Evolutionary conservation across 1,140 invertebrate species (phyloP).

Genomic region (Cydia pomonella): DNA sequence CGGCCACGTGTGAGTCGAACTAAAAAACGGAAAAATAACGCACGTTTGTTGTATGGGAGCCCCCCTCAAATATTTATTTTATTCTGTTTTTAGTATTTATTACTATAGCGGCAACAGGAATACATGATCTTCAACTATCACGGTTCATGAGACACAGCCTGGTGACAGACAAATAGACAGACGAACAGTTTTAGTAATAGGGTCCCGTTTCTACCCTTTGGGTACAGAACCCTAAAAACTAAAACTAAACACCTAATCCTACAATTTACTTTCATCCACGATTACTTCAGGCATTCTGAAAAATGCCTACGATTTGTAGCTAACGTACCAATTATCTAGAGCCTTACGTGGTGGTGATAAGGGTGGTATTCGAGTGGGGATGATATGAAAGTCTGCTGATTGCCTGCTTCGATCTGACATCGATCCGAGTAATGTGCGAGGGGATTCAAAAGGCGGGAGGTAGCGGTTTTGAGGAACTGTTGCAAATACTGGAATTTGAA

Average conservation of each 20-base stretch:
- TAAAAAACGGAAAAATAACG: too few species aligned
- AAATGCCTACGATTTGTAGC: conserved; percentile 26
- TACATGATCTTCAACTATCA: too few species aligned
- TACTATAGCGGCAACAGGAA: too few species aligned
- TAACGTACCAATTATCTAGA: neutral
- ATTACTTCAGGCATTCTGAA: neutral
- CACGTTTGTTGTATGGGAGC: too few species aligned
- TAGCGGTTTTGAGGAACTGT: conserved; percentile 32
- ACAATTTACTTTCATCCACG: conserved; percentile 17
- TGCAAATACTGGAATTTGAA: neutral
- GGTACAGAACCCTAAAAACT: too few species aligned
- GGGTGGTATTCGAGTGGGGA: conserved; percentile 41
- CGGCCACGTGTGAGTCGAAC: too few species aligned
- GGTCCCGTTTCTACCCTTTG: too few species aligned
- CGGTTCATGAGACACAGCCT: too few species aligned
- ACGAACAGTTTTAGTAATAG: too few species aligned
- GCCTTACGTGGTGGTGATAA: conserved; percentile 44
- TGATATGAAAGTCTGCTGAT: conserved; percentile 59
- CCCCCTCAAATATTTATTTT: too few species aligned
- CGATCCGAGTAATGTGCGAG: conserved; percentile 61
- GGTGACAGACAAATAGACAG: too few species aligned
- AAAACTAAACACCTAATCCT: neutral
- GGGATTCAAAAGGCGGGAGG: conserved; percentile 37
- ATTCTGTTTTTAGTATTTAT: too few species aligned
- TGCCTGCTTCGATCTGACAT: conserved; percentile 72